Conservation (phyloP, 2,797 vertebrate genomes). For the Propithecus deckenii region DNA sequence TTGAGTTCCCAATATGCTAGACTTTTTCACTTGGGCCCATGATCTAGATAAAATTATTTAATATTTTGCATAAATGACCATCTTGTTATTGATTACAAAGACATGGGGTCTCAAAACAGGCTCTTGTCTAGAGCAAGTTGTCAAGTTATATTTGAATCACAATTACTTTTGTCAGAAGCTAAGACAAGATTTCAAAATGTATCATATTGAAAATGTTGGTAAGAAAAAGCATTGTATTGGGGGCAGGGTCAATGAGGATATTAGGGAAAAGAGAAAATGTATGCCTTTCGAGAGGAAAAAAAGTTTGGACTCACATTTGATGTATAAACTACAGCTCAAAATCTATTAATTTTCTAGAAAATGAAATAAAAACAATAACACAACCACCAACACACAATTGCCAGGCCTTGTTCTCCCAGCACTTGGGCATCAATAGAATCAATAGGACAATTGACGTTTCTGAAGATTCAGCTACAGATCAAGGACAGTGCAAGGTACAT, state of each 20-base stretch:
- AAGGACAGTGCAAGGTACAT: neutral
- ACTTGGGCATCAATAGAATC: constrained; percentile 17
- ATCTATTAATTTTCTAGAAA: constrained; percentile 17
- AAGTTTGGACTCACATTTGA: neutral
- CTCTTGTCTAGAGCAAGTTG: neutral
- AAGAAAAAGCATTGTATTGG: neutral
- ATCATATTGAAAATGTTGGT: neutral
- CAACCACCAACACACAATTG: neutral
- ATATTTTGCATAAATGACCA: neutral
- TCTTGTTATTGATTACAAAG: neutral
- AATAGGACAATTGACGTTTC: constrained; percentile 38
- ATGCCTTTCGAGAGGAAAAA: neutral
- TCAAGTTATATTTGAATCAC: neutral
- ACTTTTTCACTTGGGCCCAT: neutral
- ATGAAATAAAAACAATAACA: neutral
- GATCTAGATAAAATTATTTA: neutral
- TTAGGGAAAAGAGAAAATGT: neutral
- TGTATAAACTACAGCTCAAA: neutral
- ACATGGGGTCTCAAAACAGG: neutral
- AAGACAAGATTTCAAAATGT: neutral
- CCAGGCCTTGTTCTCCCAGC: neutral
- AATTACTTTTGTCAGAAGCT: constrained; percentile 9
- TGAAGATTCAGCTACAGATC: constrained; percentile 27
- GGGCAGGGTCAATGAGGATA: neutral
- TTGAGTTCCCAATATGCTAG: neutral